A percentile compares a stretch with the other conserved stretches of the same genome.
Conservation (phyloP, 2,113 vertebrate species). For the Peromyscus polionotus region DNA sequence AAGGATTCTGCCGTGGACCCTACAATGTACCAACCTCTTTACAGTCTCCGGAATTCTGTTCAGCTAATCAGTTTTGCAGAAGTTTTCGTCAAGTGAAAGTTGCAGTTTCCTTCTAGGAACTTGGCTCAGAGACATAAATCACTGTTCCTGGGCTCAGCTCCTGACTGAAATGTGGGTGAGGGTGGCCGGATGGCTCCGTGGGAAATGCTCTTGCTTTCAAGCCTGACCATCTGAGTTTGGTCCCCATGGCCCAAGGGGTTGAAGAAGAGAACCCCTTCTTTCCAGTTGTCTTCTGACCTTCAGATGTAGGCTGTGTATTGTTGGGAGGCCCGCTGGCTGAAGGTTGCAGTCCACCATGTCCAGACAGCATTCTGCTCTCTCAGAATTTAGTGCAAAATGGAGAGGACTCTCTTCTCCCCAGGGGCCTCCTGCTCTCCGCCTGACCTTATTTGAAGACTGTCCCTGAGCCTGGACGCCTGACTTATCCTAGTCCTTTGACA, state of each 20-base stretch:
- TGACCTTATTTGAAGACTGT: too few species aligned
- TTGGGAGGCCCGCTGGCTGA: too few species aligned
- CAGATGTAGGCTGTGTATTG: not conserved
- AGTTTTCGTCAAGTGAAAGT: not conserved
- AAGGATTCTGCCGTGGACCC: not conserved
- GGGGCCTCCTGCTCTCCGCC: too few species aligned
- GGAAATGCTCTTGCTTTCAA: not conserved
- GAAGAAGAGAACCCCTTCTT: not conserved
- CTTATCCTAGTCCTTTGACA: too few species aligned
- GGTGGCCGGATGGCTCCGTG: not conserved
- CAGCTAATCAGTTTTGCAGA: not conserved
- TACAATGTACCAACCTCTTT: not conserved
- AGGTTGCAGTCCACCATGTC: too few species aligned
- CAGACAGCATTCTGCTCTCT: too few species aligned
- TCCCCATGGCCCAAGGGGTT: not conserved
- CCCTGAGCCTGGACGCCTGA: too few species aligned
- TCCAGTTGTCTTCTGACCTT: not conserved
- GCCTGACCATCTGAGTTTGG: not conserved
- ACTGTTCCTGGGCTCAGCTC: not conserved
- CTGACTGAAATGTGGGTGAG: not conserved
- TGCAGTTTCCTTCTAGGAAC: not conserved
- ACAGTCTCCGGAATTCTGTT: not conserved
- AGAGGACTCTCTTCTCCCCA: too few species aligned
- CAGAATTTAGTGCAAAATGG: too few species aligned
- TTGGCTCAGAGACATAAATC: not conserved